Evolutionary conservation across 2,888 invertebrate genomes (phyloP), one percentile per base, ranked within the genome.

Genomic region (Lepidochitona cinerea): DNA sequence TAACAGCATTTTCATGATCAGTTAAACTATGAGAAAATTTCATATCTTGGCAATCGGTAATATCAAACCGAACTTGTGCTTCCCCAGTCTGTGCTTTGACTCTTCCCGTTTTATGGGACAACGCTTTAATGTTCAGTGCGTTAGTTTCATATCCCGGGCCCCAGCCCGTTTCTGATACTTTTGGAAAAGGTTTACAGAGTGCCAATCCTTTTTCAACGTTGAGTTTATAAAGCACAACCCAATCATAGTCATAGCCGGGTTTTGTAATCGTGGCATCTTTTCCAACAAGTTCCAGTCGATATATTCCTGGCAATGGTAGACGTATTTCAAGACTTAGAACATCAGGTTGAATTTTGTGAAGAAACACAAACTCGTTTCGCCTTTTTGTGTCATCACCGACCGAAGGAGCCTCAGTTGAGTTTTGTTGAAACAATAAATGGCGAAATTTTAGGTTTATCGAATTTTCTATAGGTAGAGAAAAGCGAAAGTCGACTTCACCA

Each of bases 221-320:
- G 7, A 82, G 77, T 76, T 84, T 85, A 72, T 85, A 85, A 36
- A 84, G 80, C n/a, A 79, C 82, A 0, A 84, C 79, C 83, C 85
- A 83, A 70, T 85, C 83, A 73, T 80, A 83, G 26, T 84, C 81
- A 64, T 86, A 84, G 14, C 79, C 78, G 0, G 79, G 74, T 49
- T 81, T 79, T 7, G 69, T 83, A 2, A 84, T 79, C 7, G 79
- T 77, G 14, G 73, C 68, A 70, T 87, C 85, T 72, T 82, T 83
- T 0, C 87, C 88, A 32, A 86, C 87, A n/a, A 89, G 79, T 75
- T 89, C 88, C 36, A 89, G 72, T 71, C 84, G 83, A 74, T 85
- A 89, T 0, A 71, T 79, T 3, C 88, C 88, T 2, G 80, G 74
- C 14, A 81, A 79, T 9, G 87, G 87, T 35, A 86, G 83, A 1